phyloP scores from a whole-genome alignment of 2,888 invertebrate species.

The Pammene fasciana region DNA sequence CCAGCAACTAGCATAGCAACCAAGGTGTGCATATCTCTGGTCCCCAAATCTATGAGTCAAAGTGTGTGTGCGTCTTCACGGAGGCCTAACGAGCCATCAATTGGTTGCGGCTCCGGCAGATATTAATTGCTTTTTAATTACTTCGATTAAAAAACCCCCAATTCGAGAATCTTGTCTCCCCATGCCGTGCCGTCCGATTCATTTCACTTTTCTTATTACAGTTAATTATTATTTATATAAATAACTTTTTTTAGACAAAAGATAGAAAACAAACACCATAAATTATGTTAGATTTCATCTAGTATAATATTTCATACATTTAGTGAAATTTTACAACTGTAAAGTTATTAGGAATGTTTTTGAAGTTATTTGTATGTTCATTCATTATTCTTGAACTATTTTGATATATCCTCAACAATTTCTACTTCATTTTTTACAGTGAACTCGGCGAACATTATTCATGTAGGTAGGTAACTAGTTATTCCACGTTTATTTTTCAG shows the following conservation, averaged over 20 bases:
- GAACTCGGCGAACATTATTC: neutral
- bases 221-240: neutral
- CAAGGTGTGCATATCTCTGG: too few species aligned
- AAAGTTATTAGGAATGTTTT: neutral
- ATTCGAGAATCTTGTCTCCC: constrained; percentile 12
- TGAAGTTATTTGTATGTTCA: neutral
- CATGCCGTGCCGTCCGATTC: neutral
- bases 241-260: neutral
- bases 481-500: too few species aligned
- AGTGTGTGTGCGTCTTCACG: too few species aligned
- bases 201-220: neutral
- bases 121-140: constrained; percentile 40
- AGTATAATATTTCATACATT: too few species aligned
- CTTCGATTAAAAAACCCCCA: constrained; percentile 25
- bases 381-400: neutral
- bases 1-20: too few species aligned
- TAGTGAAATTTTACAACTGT: neutral
- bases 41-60: too few species aligned
- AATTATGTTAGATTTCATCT: neutral
- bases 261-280: neutral
- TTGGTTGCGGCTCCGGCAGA: constrained; percentile 7
- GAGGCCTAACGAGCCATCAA: constrained; percentile 29
- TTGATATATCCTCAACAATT: neutral
- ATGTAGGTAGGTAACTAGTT: too few species aligned
- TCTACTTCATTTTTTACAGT: neutral